These are phyloP conservation scores for Kryphioiulus occultus DNA, from an alignment of 2,888 invertebrate species.

Conservation along the genomic window DNA sequence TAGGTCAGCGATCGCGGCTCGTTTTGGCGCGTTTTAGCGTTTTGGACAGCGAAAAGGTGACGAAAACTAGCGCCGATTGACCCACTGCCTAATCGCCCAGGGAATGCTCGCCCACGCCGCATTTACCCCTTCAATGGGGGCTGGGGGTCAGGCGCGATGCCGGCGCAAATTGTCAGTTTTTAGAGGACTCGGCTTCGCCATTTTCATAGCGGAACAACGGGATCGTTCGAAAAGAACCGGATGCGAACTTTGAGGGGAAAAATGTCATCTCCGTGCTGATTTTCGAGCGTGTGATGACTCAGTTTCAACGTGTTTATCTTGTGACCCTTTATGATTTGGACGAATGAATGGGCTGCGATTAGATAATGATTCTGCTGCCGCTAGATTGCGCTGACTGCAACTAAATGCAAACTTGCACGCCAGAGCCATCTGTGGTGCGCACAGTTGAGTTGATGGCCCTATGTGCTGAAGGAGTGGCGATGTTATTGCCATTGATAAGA, in stretches of 20 bases:
- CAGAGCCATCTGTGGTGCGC: no score
- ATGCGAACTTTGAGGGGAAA: not conserved
- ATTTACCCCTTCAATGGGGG: not conserved
- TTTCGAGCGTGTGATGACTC: no score
- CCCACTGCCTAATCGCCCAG: not conserved
- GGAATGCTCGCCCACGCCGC: not conserved
- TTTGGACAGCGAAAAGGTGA: not conserved
- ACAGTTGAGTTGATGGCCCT: no score
- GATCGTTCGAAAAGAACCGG: not conserved
- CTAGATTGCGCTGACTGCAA: no score
- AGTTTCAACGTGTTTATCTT: no score
- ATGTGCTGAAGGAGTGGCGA: no score
- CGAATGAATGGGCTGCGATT: no score
- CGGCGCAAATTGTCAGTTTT: not conserved
- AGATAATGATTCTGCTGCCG: no score
- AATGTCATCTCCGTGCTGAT: no score
- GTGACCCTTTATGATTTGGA: no score
- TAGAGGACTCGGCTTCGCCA: not conserved
- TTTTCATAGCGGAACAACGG: conserved; percentile 18
- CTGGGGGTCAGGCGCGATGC: conserved; percentile 3
- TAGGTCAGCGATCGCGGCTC: conserved; percentile 63
- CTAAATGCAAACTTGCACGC: no score
- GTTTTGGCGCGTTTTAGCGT: not conserved
- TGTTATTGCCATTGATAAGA: no score
- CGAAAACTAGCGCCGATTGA: not conserved